These are phyloP conservation scores for Melangyna quadrimaculata DNA, from an alignment of 2,888 invertebrate species.

Conservation along the genomic window DNA sequence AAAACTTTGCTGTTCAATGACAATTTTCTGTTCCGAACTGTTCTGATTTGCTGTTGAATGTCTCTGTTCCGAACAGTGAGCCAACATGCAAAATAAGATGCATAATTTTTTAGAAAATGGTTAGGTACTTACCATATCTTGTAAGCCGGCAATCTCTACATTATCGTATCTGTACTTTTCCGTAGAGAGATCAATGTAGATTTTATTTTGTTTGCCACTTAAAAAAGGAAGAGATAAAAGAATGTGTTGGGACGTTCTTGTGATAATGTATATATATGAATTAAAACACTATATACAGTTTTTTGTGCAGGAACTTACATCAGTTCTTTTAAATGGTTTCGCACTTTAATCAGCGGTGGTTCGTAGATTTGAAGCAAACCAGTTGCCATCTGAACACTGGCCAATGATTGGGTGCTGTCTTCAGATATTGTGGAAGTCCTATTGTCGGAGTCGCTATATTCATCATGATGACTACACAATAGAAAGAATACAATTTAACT, in stretches of 20 bases:
- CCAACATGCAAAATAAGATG: too few species aligned
- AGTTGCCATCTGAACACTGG: conserved; percentile 75
- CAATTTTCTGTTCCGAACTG: too few species aligned
- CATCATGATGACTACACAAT: conserved; percentile 32
- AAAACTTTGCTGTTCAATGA: too few species aligned
- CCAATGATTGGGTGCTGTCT: conserved; percentile 72
- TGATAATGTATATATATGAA: background rate
- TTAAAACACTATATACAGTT: too few species aligned
- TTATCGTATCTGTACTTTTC: conserved; percentile 79
- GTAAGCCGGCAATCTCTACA: conserved; percentile 76
- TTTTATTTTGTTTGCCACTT: conserved; percentile 79
- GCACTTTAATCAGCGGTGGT: conserved; percentile 76
- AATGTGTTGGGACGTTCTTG: background rate
- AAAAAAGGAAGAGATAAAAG: background rate
- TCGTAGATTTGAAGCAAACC: conserved; percentile 77
- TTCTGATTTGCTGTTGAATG: too few species aligned
- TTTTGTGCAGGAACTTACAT: too few species aligned
- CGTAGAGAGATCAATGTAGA: conserved; percentile 78
- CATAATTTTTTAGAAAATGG: too few species aligned
- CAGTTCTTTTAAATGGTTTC: conserved; percentile 77
- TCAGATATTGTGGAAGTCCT: background rate
- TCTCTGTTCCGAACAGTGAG: too few species aligned
- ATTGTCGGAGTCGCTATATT: background rate
- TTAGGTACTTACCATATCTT: conserved; percentile 77
- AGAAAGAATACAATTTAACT: conserved; percentile 5